Evolutionary conservation across 1,140 invertebrate species (phyloP).

Genomic region (Drosophila azteca): DNA sequence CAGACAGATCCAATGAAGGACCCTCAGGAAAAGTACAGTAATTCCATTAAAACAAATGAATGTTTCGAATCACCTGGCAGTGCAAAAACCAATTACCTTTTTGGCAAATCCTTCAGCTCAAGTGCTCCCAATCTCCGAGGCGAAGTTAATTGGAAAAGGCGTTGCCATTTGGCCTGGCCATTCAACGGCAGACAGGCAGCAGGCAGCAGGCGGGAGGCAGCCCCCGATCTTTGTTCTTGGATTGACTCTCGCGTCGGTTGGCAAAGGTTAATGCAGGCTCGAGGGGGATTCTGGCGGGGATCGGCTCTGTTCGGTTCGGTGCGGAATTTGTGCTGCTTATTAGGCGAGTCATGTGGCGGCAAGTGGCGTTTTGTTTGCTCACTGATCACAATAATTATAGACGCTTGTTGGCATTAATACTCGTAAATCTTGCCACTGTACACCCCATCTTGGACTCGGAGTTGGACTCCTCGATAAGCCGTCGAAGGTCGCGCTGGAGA

Average conservation of each 20-base stretch:
- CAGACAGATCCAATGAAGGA: neutral
- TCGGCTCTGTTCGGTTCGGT: too few relatives aligned
- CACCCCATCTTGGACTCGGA: too few relatives aligned
- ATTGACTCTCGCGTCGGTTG: slow-evolving; percentile 2
- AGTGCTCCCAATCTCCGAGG: slow-evolving; percentile 43
- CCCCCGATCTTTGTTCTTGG: slow-evolving; percentile 21
- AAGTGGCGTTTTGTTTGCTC: slow-evolving; percentile 32
- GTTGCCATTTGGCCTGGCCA: slow-evolving; percentile 34
- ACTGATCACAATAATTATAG: slow-evolving; percentile 30
- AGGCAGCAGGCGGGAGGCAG: neutral
- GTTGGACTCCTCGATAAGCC: neutral
- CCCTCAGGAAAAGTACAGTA: too few relatives aligned
- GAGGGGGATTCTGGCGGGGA: neutral
- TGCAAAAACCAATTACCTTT: slow-evolving; percentile 26
- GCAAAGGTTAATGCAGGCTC: slow-evolving; percentile 14
- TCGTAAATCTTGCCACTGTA: slow-evolving; percentile 24
- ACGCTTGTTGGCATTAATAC: slow-evolving; percentile 20
- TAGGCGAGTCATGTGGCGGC: slow-evolving; percentile 5
- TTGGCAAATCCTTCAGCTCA: slow-evolving; percentile 23
- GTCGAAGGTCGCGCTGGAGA: slow-evolving; percentile 19
- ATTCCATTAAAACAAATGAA: too few relatives aligned
- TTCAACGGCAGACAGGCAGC: slow-evolving; percentile 20
- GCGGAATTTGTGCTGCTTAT: neutral
- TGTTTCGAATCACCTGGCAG: too few relatives aligned
- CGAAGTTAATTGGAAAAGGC: slow-evolving; percentile 61